These are phyloP conservation scores for Leucozona laternaria DNA, from an alignment of 2,888 invertebrate genomes.

Conservation along the genomic window DNA sequence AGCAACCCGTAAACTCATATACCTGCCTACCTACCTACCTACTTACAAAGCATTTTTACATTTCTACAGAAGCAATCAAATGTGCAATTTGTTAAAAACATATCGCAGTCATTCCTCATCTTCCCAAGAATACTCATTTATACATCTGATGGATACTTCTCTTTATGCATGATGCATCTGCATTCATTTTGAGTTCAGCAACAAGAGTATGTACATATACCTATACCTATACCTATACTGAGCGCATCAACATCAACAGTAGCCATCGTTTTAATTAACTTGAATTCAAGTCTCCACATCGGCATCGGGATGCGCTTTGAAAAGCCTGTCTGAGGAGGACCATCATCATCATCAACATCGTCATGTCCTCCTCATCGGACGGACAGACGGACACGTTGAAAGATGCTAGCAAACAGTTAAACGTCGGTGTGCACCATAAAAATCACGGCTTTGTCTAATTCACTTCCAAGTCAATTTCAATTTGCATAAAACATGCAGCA, in stretches of 20 bases:
- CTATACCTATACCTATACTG: background rate
- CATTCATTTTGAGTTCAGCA: background rate
- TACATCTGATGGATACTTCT: constrained; percentile 21
- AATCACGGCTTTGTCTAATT: constrained; percentile 69
- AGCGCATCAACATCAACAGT: constrained; percentile 60
- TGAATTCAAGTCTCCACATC: constrained; percentile 48
- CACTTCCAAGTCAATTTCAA: constrained; percentile 65
- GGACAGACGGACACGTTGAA: constrained; percentile 16
- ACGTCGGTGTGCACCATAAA: constrained; percentile 58
- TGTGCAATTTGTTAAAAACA: constrained; percentile 43
- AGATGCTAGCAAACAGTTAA: constrained; percentile 49
- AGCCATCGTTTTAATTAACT: constrained; percentile 75
- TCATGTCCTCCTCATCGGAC: constrained; percentile 4
- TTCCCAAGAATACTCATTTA: constrained; percentile 21
- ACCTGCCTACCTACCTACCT: background rate
- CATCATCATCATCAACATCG: constrained; percentile 6
- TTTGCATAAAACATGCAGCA: constrained; percentile 57
- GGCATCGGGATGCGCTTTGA: constrained; percentile 47
- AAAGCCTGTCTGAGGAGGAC: constrained; percentile 6
- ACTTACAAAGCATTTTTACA: background rate
- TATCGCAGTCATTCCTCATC: constrained; percentile 47
- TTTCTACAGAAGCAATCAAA: constrained; percentile 63
- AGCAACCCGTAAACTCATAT: background rate
- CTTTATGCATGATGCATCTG: constrained; percentile 7
- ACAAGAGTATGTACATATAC: background rate